Percentiles rank a stretch among this genome's conserved stretches.
Evolutionary conservation across 37 sponge, comb jelly and placozoan genomes (phyloP).

Genomic region (Tethya wilhelma): DNA sequence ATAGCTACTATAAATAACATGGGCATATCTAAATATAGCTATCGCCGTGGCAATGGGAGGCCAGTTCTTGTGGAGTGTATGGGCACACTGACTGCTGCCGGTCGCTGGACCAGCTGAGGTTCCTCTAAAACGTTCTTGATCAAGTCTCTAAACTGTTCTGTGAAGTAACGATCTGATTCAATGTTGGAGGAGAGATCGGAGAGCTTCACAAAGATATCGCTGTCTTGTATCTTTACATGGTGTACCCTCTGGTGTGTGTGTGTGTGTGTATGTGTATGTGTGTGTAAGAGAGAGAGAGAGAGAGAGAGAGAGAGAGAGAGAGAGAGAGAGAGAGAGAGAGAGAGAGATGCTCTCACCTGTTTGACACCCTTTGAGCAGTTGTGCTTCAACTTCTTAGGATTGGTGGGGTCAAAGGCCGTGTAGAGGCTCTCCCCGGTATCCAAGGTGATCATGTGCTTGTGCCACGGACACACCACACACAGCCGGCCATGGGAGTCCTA

Average conservation of each 20-base stretch:
- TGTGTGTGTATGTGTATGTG: too few species aligned
- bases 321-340: neutral
- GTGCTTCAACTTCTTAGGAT: conserved; percentile 39
- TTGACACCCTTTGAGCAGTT: conserved; percentile 86
- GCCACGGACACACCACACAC: conserved; percentile 92
- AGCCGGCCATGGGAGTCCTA: conserved; percentile 84
- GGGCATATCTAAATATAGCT: neutral
- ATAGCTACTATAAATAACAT: too few species aligned
- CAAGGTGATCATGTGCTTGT: conserved; percentile 84
- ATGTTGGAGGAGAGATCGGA: conserved; percentile 44
- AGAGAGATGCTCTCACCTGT: conserved; percentile 23
- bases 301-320: neutral
- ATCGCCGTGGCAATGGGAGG: conserved; percentile 11
- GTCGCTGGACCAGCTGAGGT: conserved; percentile 30
- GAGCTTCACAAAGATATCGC: conserved; percentile 54
- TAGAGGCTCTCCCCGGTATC: conserved; percentile 91
- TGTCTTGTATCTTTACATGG: conserved; percentile 44
- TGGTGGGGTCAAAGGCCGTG: conserved; percentile 76
- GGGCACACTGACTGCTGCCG: conserved; percentile 43
- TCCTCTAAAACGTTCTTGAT: conserved; percentile 65
- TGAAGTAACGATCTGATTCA: conserved; percentile 81
- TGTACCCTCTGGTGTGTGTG: conserved; percentile 54
- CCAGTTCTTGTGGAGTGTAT: conserved; percentile 60
- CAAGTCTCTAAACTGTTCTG: conserved; percentile 53
- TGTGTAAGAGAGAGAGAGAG: neutral